Evolutionary conservation across 2,888 invertebrate genomes (phyloP).

Genomic region (Hoplodrina ambigua): DNA sequence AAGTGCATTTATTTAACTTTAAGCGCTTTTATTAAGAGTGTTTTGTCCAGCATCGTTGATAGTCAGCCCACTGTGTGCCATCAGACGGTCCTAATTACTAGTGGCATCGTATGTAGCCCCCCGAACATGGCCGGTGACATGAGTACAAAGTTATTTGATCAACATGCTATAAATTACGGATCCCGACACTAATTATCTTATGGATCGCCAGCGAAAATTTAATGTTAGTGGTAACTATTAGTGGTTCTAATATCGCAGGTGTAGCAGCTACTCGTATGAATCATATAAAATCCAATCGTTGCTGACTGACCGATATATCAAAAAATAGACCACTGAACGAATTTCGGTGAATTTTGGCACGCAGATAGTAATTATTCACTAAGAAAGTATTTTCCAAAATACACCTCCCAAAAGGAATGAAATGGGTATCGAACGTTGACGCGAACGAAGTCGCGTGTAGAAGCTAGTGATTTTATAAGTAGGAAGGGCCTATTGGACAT

Average conservation of each 20-base stretch:
- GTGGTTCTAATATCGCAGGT: neutral
- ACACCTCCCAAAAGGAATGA: too few species aligned
- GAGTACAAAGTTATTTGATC: constrained; percentile 56
- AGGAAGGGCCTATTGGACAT: neutral
- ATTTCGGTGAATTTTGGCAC: too few species aligned
- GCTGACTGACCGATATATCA: too few species aligned
- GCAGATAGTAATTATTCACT: too few species aligned
- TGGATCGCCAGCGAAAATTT: constrained; percentile 40
- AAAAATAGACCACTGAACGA: too few species aligned
- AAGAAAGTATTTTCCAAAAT: too few species aligned
- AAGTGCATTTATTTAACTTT: neutral
- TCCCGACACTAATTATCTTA: constrained; percentile 48
- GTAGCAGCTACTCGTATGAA: neutral
- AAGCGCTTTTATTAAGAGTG: neutral
- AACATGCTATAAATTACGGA: constrained; percentile 57
- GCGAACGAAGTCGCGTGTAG: too few species aligned
- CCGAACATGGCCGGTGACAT: constrained; percentile 52
- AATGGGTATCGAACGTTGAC: too few species aligned
- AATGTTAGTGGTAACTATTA: constrained; percentile 26
- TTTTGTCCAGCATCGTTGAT: constrained; percentile 5
- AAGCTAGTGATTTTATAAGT: neutral
- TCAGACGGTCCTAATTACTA: constrained; percentile 55
- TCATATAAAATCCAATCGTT: neutral
- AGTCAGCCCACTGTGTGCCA: constrained; percentile 33
- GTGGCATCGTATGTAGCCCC: constrained; percentile 31